Conservation (phyloP, 2,888 invertebrate genomes). For the Eupeodes luniger region DNA sequence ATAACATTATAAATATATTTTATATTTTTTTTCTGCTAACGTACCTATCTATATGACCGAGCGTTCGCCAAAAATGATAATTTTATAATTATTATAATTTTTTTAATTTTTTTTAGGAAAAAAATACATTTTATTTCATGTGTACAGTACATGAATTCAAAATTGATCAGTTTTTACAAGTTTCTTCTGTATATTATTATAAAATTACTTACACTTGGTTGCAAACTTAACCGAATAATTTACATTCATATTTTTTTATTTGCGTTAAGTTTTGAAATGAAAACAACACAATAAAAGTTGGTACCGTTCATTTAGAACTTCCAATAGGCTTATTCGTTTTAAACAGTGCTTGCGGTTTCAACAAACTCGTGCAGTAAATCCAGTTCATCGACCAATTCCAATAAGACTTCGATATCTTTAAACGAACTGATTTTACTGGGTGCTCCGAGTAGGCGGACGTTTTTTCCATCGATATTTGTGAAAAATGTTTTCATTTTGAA, state of each 20-base stretch:
- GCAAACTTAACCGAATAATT: slow-evolving; percentile 56
- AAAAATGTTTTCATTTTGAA: slow-evolving; percentile 83
- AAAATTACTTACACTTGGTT: slow-evolving; percentile 65
- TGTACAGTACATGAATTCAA: slow-evolving; percentile 16
- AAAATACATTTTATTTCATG: slow-evolving; percentile 54
- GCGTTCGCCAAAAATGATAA: slow-evolving; percentile 22
- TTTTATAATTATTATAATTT: background rate
- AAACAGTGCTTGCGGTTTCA: slow-evolving; percentile 75
- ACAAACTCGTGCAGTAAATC: slow-evolving; percentile 81
- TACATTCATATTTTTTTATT: slow-evolving; percentile 65
- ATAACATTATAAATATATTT: slow-evolving; percentile 52
- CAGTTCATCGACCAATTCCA: slow-evolving; percentile 83
- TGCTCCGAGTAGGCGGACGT: slow-evolving; percentile 83
- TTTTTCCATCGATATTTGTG: slow-evolving; percentile 84
- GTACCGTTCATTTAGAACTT: slow-evolving; percentile 4
- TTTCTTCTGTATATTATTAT: slow-evolving; percentile 48
- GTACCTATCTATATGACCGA: slow-evolving; percentile 22
- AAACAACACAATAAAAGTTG: slow-evolving; percentile 20
- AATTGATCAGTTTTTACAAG: slow-evolving; percentile 44
- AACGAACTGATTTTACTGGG: slow-evolving; percentile 81
- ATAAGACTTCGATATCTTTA: slow-evolving; percentile 82
- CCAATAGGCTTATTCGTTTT: slow-evolving; percentile 28
- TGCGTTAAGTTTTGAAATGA: slow-evolving; percentile 55
- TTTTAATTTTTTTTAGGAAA: slow-evolving; percentile 31
- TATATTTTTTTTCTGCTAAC: slow-evolving; percentile 23